Evolutionary conservation across 2,797 vertebrate genomes (phyloP).

Genomic region (Bucorvus abyssinicus): DNA sequence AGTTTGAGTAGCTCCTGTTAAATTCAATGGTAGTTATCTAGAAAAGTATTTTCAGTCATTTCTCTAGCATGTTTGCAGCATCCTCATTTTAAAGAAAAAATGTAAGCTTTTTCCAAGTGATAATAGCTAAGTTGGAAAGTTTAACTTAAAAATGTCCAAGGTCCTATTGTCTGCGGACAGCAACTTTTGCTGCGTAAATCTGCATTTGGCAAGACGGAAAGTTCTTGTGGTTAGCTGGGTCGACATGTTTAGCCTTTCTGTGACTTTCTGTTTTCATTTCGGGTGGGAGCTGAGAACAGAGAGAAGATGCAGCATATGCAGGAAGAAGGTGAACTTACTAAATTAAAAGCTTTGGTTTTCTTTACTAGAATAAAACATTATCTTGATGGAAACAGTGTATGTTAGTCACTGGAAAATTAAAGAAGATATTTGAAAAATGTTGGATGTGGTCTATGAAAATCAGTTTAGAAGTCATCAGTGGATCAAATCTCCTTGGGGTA

Average conservation of each 20-base stretch:
- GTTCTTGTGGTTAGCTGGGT: not conserved
- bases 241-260: not conserved
- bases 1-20: not conserved
- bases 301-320: not conserved
- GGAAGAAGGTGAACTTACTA: conserved; percentile 3
- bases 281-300: not conserved
- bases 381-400: not conserved
- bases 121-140: conserved; percentile 7
- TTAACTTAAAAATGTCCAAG: not conserved
- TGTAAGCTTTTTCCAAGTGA: not conserved
- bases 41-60: not conserved
- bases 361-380: conserved; percentile 14
- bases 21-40: not conserved
- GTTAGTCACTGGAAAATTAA: conserved; percentile 50
- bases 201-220: not conserved
- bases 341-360: not conserved
- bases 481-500: conserved; percentile 26
- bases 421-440: conserved; percentile 43
- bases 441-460: conserved; percentile 17
- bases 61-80: not conserved
- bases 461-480: conserved; percentile 40
- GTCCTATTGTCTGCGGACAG: not conserved
- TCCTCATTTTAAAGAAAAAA: not conserved
- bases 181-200: not conserved
- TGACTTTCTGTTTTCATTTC: conserved; percentile 13